A percentile compares a stretch with the other conserved stretches of the same genome.
These are phyloP conservation scores for Andrena praecox DNA, from an alignment of 2,888 invertebrate species.

Conservation along the genomic window DNA sequence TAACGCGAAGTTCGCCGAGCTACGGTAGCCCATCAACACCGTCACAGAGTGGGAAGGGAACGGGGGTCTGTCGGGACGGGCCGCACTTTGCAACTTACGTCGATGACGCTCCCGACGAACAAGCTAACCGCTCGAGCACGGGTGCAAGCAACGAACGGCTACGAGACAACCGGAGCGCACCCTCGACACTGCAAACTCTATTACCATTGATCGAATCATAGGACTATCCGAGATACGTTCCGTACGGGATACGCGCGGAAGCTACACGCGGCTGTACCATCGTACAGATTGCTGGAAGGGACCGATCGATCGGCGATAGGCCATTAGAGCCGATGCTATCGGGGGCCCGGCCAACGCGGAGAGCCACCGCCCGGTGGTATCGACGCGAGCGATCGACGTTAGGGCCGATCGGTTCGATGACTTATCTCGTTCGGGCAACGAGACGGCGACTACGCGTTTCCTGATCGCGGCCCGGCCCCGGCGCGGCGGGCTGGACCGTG, in stretches of 20 bases:
- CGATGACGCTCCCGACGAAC: not conserved
- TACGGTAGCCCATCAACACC: not conserved
- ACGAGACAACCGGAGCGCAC: slow-evolving; percentile 28
- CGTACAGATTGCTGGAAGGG: slow-evolving; percentile 30
- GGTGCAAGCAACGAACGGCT: slow-evolving; percentile 14
- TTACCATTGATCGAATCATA: slow-evolving; percentile 36
- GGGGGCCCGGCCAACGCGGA: slow-evolving; percentile 27
- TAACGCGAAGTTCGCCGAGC: slow-evolving; percentile 25
- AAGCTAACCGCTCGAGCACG: slow-evolving; percentile 1
- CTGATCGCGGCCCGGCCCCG: slow-evolving; percentile 53
- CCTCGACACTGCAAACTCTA: slow-evolving; percentile 35
- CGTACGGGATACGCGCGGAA: not conserved
- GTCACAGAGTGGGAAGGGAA: too few relatives aligned
- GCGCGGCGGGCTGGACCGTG: slow-evolving; percentile 28
- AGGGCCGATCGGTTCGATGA: slow-evolving; percentile 64
- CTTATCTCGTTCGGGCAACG: slow-evolving; percentile 62
- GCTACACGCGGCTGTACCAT: not conserved
- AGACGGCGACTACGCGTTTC: slow-evolving; percentile 59
- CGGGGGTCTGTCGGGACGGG: not conserved
- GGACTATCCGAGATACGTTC: slow-evolving; percentile 9
- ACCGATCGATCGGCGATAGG: slow-evolving; percentile 49
- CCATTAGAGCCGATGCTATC: slow-evolving; percentile 64
- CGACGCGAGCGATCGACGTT: slow-evolving; percentile 53
- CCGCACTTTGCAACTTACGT: slow-evolving; percentile 6
- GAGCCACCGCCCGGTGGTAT: slow-evolving; percentile 34